A percentile compares a stretch with the other conserved stretches of the same genome.
These are phyloP conservation scores for Agrotis exclamationis DNA, from an alignment of 2,888 invertebrate genomes.

Conservation along the genomic window DNA sequence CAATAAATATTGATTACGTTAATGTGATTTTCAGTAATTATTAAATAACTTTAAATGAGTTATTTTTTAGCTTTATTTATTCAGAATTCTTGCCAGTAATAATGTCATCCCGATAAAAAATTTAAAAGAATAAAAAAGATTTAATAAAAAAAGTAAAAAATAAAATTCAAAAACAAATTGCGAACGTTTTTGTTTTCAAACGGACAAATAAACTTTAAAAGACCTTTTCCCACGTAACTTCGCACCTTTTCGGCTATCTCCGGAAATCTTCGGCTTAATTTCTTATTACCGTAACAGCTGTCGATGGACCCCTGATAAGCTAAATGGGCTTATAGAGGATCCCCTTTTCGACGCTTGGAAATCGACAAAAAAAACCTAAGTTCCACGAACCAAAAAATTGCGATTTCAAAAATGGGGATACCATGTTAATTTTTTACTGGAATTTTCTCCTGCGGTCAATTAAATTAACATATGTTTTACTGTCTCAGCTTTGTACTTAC, in stretches of 20 bases:
- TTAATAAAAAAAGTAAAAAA: too few relatives aligned
- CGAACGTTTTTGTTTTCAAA: not conserved
- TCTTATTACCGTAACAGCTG: slow-evolving; percentile 51
- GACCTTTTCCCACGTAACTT: slow-evolving; percentile 1
- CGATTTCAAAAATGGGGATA: slow-evolving; percentile 46
- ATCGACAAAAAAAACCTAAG: slow-evolving; percentile 32
- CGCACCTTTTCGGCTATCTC: slow-evolving; percentile 24
- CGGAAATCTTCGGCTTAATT: slow-evolving; percentile 35
- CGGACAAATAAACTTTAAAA: slow-evolving; percentile 1
- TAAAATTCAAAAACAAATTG: too few relatives aligned
- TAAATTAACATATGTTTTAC: slow-evolving; percentile 82
- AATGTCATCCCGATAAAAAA: too few relatives aligned
- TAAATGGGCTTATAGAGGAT: slow-evolving; percentile 22
- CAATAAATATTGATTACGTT: slow-evolving; percentile 48
- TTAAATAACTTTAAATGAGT: slow-evolving; percentile 1
- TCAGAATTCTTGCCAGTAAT: too few relatives aligned
- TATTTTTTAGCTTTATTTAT: not conserved
- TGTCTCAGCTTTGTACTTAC: slow-evolving; percentile 69
- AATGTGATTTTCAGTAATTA: slow-evolving; percentile 28
- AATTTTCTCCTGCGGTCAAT: slow-evolving; percentile 68
- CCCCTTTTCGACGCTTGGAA: not conserved
- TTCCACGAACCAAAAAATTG: slow-evolving; percentile 38
- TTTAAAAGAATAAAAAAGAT: too few relatives aligned
- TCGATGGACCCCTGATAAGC: slow-evolving; percentile 47
- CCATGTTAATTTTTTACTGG: slow-evolving; percentile 57